These are phyloP conservation scores for Panurus biarmicus DNA, from an alignment of 2,113 vertebrate genomes.

Conservation along the genomic window DNA sequence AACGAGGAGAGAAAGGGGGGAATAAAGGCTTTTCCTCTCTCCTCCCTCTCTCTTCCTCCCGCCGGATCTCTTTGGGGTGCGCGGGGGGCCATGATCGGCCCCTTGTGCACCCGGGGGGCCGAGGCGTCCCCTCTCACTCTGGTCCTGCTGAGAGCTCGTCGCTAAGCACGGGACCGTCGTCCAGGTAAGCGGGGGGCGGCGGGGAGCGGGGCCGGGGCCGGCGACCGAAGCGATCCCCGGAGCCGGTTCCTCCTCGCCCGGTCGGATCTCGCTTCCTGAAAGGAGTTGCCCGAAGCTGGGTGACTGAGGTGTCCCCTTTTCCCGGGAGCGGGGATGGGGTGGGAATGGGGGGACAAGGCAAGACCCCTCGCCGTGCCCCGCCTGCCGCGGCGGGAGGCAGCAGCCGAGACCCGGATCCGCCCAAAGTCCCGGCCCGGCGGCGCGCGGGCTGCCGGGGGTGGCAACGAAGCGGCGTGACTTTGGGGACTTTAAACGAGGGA, in stretches of 20 bases:
- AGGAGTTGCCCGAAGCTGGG: neutral
- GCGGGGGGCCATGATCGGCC: neutral
- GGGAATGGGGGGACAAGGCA: neutral
- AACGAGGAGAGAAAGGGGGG: constrained; percentile 20
- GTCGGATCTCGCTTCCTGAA: neutral
- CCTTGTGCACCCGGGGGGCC: neutral
- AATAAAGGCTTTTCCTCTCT: neutral
- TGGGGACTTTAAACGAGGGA: neutral
- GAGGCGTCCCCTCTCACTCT: neutral
- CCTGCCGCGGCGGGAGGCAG: neutral
- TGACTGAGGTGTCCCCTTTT: too few species aligned
- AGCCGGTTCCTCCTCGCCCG: neutral
- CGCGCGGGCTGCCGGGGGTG: fast-evolving
- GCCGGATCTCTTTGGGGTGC: neutral
- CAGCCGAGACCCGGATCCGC: too few species aligned
- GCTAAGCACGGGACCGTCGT: neutral
- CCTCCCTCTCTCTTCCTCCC: neutral
- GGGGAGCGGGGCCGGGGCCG: neutral
- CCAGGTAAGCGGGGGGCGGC: neutral
- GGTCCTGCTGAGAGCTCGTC: neutral
- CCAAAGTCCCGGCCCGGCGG: neutral
- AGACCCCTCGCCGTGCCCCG: too few species aligned
- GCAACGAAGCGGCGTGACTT: neutral
- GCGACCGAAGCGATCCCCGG: neutral
- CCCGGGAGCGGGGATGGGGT: fast-evolving